Percentiles rank a stretch among this genome's conserved stretches.
Evolutionary conservation across 2,797 vertebrate species (phyloP).

Genomic region (Cyclura pinguis): DNA sequence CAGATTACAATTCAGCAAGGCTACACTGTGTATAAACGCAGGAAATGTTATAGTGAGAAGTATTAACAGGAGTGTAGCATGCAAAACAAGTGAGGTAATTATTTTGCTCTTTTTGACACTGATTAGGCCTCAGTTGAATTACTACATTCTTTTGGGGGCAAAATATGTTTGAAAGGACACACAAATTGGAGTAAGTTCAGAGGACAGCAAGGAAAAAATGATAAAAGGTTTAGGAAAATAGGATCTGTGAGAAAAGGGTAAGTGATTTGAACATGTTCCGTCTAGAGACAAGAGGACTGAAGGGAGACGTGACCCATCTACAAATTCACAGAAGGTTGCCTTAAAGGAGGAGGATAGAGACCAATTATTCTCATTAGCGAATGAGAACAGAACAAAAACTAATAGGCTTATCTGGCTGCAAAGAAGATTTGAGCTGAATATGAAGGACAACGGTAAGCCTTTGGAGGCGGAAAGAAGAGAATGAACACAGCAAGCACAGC

Average conservation of each 20-base stretch:
- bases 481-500: not conserved
- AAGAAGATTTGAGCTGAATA: slow-evolving; percentile 51
- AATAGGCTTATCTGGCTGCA: slow-evolving; percentile 50
- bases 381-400: slow-evolving; percentile 61
- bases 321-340: slow-evolving; percentile 46
- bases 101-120: slow-evolving; percentile 60
- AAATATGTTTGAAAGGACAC: slow-evolving; percentile 55
- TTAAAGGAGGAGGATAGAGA: slow-evolving; percentile 52
- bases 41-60: slow-evolving; percentile 62
- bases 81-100: slow-evolving; percentile 68
- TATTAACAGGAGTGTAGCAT: slow-evolving; percentile 60
- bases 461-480: slow-evolving; percentile 36
- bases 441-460: slow-evolving; percentile 55
- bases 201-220: slow-evolving; percentile 49
- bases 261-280: slow-evolving; percentile 56
- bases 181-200: slow-evolving; percentile 57
- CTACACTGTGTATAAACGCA: slow-evolving; percentile 59
- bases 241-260: slow-evolving; percentile 59
- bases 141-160: slow-evolving; percentile 21
- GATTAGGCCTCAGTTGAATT: slow-evolving; percentile 59
- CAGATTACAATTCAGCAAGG: slow-evolving; percentile 64
- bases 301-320: slow-evolving; percentile 47
- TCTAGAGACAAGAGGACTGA: slow-evolving; percentile 63
- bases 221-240: slow-evolving; percentile 62
- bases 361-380: slow-evolving; percentile 70